Base-by-base conservation (phyloP, 2,113 vertebrate genomes). In the Theropithecus gelada region DNA sequence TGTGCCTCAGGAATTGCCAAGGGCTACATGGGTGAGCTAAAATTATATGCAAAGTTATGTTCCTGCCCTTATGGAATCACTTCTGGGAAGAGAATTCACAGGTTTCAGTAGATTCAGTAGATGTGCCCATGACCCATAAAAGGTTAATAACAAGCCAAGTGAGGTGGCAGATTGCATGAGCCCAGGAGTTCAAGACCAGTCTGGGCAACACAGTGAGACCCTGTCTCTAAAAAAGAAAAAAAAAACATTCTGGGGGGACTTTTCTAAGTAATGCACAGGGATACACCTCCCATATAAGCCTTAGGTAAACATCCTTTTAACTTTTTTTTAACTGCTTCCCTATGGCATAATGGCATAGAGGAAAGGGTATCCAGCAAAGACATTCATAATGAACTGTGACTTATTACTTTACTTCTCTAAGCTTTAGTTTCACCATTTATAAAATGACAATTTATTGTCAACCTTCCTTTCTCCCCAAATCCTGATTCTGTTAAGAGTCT, bases 211-310 rank as follows among this genome's bases (percentile, higher is more conserved):
- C n/a, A 68, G 66, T 6, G 17, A 68, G 66, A 18, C 6, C 32
- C 32, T n/a, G 32, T 68, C 66, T 68, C 66, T 68, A 17, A 35
- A 68, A 68, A 18, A n/a, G 16, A 68, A 68, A 68, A 68, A 68
- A 38, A 70, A 82, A 27, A 75, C 40, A 14, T 76, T 55, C 70
- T 81, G 12, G 9, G 4, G 22, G 20, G 43, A 82, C 14, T 85
- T 94, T 68, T 92, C 66, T 72, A 92, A 73, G 59, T 78, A 92
- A 96, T 61, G 48, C 66, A 43, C 25, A 68, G 88, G 18, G 68
- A 82, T 27, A n/a, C 27, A 73, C 45, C 6, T 73, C 16, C 64
- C 12, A 8, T 38, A 35, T 45, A 32, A 86, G 68, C 59, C 27
- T 84, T 76, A n/a, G 61, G 32, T 11, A 80, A 91, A 68, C 40